Percentiles rank a stretch among this genome's conserved stretches.
Conservation (phyloP, 2,113 vertebrate genomes). For the Petaurus breviceps region DNA sequence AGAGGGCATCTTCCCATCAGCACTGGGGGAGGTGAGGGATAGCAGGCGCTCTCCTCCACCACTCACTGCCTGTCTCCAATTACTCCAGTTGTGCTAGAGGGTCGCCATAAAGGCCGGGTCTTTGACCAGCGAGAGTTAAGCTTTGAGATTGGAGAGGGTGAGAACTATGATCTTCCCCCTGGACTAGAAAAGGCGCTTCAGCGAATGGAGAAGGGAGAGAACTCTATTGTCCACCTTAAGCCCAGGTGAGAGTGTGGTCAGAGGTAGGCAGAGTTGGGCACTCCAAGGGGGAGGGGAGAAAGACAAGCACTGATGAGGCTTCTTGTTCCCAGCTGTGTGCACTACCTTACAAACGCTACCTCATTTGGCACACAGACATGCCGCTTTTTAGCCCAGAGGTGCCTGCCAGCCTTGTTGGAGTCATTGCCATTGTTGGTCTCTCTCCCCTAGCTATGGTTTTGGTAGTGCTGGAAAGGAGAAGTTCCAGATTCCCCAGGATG, state of each 20-base stretch:
- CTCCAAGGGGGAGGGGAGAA: background rate
- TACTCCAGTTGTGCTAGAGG: slow-evolving; percentile 90
- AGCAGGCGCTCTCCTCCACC: background rate
- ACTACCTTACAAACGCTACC: background rate
- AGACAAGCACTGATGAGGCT: background rate
- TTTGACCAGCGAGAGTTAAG: slow-evolving; percentile 93
- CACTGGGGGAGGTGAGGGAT: background rate
- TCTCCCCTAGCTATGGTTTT: slow-evolving; percentile 91
- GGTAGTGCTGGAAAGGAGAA: slow-evolving; percentile 88
- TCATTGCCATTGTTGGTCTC: background rate
- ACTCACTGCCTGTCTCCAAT: background rate
- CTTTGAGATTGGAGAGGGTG: slow-evolving; percentile 95
- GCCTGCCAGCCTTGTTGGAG: background rate
- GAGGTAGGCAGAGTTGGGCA: background rate
- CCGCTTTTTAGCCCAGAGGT: background rate
- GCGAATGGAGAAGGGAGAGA: slow-evolving; percentile 96
- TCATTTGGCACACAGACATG: background rate
- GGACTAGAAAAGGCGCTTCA: slow-evolving; percentile 94
- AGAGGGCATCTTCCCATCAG: background rate
- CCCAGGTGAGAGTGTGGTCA: slow-evolving; percentile 88
- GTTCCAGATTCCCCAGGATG: slow-evolving; percentile 91
- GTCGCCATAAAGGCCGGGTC: slow-evolving; percentile 83
- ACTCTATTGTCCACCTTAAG: slow-evolving; percentile 90
- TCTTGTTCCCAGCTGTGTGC: background rate
- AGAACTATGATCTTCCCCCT: slow-evolving; percentile 88